phyloP scores from a whole-genome alignment of 2,888 invertebrate genomes.

The Microplitis manilae region DNA sequence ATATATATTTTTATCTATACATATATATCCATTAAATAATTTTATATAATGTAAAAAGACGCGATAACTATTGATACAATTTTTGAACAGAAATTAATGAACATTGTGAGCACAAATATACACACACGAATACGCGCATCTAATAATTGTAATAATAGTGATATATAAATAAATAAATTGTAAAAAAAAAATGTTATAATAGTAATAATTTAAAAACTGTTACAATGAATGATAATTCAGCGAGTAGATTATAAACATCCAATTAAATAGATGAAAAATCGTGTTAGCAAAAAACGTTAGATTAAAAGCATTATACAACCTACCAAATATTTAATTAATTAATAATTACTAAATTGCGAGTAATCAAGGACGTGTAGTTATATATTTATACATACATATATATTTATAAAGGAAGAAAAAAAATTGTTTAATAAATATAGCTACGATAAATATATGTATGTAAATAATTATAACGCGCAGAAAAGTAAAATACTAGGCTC shows the following conservation, averaged over 20 bases:
- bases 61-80: not conserved
- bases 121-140: conserved; percentile 57
- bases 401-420: conserved; percentile 53
- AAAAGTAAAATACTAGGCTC: conserved; percentile 51
- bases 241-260: conserved; percentile 22
- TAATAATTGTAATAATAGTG: conserved; percentile 45
- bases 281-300: conserved; percentile 67
- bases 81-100: conserved; percentile 4
- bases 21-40: conserved; percentile 46
- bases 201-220: not conserved
- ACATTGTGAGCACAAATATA: conserved; percentile 45
- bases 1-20: conserved; percentile 52
- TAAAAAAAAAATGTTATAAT: conserved; percentile 5
- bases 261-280: conserved; percentile 40
- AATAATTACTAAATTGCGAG: conserved; percentile 3
- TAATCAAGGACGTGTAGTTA: conserved; percentile 1
- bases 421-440: conserved; percentile 42
- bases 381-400: conserved; percentile 48
- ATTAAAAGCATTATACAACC: conserved; percentile 66
- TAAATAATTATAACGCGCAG: conserved; percentile 41
- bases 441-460: conserved; percentile 31
- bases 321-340: conserved; percentile 56
- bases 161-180: conserved; percentile 24
- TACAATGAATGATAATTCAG: conserved; percentile 1
- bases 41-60: conserved; percentile 30